These are phyloP conservation scores for Epizoanthus illoricatus DNA, from an alignment of 92 coral and sea anemone genomes.

Conservation along the genomic window DNA sequence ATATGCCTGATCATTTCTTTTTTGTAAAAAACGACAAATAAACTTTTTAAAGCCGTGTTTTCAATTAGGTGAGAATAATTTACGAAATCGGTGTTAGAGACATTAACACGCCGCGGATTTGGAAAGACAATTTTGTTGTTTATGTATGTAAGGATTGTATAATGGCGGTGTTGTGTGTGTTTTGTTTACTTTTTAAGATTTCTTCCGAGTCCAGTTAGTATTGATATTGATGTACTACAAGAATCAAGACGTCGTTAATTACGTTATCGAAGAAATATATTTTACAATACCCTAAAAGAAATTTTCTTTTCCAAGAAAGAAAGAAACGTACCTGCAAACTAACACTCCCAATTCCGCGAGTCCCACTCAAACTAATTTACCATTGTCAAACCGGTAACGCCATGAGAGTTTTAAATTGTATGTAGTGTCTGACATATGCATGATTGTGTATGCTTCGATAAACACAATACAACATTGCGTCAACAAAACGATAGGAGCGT, in stretches of 20 bases:
- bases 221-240: not conserved
- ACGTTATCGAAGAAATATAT: slow-evolving; percentile 21
- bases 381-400: slow-evolving; percentile 17
- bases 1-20: too few relatives aligned
- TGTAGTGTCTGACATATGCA: not conserved
- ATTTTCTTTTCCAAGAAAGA: not conserved
- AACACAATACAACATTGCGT: slow-evolving; percentile 15
- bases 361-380: not conserved
- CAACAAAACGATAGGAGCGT: not conserved
- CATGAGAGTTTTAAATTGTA: not conserved
- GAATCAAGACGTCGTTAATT: not conserved
- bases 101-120: too few relatives aligned
- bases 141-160: not conserved
- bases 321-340: not conserved
- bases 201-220: slow-evolving; percentile 34
- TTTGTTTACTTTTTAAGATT: slow-evolving; percentile 10
- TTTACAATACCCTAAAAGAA: not conserved
- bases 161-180: not conserved
- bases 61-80: too few relatives aligned
- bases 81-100: too few relatives aligned
- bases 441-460: not conserved
- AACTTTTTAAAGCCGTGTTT: too few relatives aligned
- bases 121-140: not conserved
- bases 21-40: too few relatives aligned
- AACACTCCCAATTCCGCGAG: slow-evolving; percentile 33